Base-by-base conservation (phyloP, 2,888 invertebrate genomes). In the Eurois occulta region DNA sequence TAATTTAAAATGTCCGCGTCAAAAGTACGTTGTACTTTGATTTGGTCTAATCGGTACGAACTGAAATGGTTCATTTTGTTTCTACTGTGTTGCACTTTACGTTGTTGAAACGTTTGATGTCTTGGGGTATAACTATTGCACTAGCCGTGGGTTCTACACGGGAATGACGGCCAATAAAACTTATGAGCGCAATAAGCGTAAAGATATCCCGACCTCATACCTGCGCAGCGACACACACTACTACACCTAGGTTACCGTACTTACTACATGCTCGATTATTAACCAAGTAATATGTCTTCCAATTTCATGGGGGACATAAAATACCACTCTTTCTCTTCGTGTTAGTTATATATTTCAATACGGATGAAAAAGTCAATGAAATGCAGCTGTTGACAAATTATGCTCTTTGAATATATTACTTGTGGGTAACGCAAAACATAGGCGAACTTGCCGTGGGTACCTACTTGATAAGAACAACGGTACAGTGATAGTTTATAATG, bases 401-500 rank as follows among this genome's bases (percentile, higher is more conserved):
- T 82, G 70, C 70, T 84, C 28, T 70, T 38, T 75, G 60, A 71
- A 71, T 75, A 71, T 64, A 75, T 78, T 69, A 70, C 75, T 83
- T 46, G 60, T 62, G 28, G 32, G 46, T 77, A 79, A 48, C 67
- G 66, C 73, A 78, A 75, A 83, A 78, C 60, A 73, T 75, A 86
- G 68, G 72, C 75, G 48, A 87, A 87, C 89, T 91, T 89, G 88
- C 86, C 78, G 81, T 88, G 81, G 80, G 81, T 84, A 75, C 66
- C 28, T 82, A 85, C 83, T 89, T 85, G 88, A 89, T 89, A 90
- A 65, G 41, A 65, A 91, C 90, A 91, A 89, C 89, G 83, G 90
- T 89, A 90, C 89, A 94, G 90, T 95, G 96, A 95, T 93, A 95
- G 94, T 94, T 94, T 93, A 93, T 94, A 94, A 92, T 94, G 94